phyloP scores from a whole-genome alignment of 1,140 invertebrate species.

The Drosophila fuyamai region DNA sequence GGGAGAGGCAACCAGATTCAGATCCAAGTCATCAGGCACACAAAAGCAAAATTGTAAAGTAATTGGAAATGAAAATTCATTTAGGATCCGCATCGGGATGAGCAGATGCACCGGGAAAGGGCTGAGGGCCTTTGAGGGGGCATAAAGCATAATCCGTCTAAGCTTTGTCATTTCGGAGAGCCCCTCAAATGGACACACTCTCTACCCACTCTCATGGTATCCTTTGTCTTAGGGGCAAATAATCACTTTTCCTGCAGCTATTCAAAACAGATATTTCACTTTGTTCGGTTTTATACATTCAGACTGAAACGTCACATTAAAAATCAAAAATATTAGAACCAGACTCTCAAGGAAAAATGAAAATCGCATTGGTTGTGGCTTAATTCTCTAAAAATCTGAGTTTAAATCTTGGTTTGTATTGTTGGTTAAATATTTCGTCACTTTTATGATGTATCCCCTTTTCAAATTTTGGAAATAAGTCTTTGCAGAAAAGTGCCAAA shows the following conservation, averaged over 20 bases:
- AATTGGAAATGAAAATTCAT: conserved; percentile 82
- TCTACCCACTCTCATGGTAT: not conserved
- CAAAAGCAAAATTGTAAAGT: conserved; percentile 79
- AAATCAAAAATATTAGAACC: no score
- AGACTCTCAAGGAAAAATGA: no score
- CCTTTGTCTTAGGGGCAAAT: not conserved
- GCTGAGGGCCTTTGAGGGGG: not conserved
- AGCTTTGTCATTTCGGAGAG: conserved; percentile 6
- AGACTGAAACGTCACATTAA: no score
- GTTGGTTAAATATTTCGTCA: no score
- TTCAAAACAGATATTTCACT: not conserved
- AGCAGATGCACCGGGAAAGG: conserved; percentile 28
- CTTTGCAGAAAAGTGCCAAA: no score
- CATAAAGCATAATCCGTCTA: conserved; percentile 39
- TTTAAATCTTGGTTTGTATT: no score
- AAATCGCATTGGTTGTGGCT: no score
- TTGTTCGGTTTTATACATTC: not conserved
- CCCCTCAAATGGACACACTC: not conserved
- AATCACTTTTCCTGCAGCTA: not conserved
- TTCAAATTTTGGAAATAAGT: no score
- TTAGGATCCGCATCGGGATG: conserved; percentile 52
- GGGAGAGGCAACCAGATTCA: conserved; percentile 4
- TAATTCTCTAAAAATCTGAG: no score
- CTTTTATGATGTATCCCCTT: no score
- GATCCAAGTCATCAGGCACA: conserved; percentile 41